Conservation (phyloP, 2,797 vertebrate genomes). For the Rallus crepitans region DNA sequence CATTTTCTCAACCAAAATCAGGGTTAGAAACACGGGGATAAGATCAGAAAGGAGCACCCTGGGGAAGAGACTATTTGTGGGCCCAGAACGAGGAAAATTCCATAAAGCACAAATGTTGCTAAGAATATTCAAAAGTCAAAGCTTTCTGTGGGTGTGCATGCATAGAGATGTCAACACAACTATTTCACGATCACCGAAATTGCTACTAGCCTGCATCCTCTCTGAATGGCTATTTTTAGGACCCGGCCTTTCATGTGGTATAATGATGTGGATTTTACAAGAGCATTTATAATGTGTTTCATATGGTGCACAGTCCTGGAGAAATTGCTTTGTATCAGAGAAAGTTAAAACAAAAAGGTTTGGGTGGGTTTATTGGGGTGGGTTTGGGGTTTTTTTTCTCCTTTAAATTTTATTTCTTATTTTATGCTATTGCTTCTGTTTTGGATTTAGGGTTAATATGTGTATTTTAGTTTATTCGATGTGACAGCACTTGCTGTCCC, state of each 20-base stretch:
- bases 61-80: background rate
- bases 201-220: conserved; percentile 78
- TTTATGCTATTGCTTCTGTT: background rate
- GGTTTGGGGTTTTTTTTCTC: background rate
- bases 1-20: background rate
- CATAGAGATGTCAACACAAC: conserved; percentile 68
- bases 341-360: conserved; percentile 49
- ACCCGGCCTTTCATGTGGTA: conserved; percentile 82
- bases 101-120: conserved; percentile 38
- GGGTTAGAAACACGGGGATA: background rate
- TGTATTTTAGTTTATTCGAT: background rate
- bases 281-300: conserved; percentile 83
- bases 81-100: conserved; percentile 25
- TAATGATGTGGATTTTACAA: conserved; percentile 84
- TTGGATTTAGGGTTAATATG: background rate
- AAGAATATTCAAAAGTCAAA: conserved; percentile 51
- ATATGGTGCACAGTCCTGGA: conserved; percentile 73
- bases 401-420: background rate
- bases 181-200: conserved; percentile 76
- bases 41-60: background rate
- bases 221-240: conserved; percentile 83
- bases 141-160: conserved; percentile 56
- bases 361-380: background rate
- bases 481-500: background rate
- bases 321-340: conserved; percentile 64